Evolutionary conservation across 1,140 invertebrate genomes (phyloP).

Genomic region (Pseudoatta argentina): DNA sequence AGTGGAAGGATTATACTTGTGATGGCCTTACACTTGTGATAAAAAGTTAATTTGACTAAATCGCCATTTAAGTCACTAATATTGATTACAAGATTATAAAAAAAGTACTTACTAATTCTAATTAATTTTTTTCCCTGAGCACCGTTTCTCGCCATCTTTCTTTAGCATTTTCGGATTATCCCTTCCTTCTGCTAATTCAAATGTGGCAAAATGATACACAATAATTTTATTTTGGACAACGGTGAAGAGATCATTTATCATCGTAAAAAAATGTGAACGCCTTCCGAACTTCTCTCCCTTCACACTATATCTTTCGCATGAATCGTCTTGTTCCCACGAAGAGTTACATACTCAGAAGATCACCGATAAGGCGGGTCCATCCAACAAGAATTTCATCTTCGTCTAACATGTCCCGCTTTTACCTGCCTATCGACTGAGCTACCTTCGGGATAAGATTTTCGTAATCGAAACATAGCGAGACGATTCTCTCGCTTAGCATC

Average conservation of each 20-base stretch:
- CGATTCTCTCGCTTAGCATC: conserved; percentile 42
- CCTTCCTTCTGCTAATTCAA: neutral
- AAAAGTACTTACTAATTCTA: neutral
- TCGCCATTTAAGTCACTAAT: neutral
- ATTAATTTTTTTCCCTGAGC: conserved; percentile 14
- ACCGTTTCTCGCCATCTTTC: neutral
- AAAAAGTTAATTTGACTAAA: conserved; percentile 1
- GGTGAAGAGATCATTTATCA: conserved; percentile 76
- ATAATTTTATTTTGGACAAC: conserved; percentile 65
- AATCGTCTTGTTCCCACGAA: conserved; percentile 70
- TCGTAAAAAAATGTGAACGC: conserved; percentile 67
- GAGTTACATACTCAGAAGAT: conserved; percentile 8
- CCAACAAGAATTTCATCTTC: conserved; percentile 52
- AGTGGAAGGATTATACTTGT: neutral
- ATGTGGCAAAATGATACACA: conserved; percentile 22
- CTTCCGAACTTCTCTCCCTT: conserved; percentile 30
- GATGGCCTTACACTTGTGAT: neutral
- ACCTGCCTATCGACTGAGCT: conserved; percentile 26
- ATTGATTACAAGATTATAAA: conserved; percentile 8
- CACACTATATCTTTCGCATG: conserved; percentile 46
- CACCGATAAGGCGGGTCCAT: conserved; percentile 36
- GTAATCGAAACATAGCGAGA: conserved; percentile 47
- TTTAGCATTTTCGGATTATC: neutral
- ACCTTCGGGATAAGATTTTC: conserved; percentile 56
- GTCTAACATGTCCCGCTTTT: conserved; percentile 67